Evolutionary conservation across 1,140 invertebrate species (phyloP).

Genomic region (Papilio dardanus): DNA sequence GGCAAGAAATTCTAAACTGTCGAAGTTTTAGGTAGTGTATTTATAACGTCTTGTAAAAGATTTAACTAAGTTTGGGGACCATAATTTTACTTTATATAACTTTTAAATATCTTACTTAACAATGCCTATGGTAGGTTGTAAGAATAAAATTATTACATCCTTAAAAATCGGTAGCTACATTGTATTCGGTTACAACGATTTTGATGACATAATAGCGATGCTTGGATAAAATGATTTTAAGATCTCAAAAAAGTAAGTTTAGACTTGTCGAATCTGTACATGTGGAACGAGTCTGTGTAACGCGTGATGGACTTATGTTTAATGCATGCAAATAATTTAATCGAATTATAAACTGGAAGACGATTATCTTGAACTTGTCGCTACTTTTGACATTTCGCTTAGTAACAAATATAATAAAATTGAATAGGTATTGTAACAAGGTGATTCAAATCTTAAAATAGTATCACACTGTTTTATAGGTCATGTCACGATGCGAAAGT

Average conservation of each 20-base stretch:
- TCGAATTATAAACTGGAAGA: constrained; percentile 16
- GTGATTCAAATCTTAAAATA: not conserved
- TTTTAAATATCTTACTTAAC: too few species aligned
- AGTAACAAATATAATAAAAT: not conserved
- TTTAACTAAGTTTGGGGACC: too few species aligned
- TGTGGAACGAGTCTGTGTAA: not conserved
- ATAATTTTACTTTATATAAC: too few species aligned
- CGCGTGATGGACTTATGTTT: not conserved
- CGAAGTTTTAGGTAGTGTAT: too few species aligned
- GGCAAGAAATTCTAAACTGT: too few species aligned
- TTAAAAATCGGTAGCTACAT: not conserved
- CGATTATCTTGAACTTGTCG: not conserved
- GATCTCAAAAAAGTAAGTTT: constrained; percentile 4
- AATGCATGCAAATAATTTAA: constrained; percentile 14
- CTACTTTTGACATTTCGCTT: not conserved
- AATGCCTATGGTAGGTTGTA: too few species aligned
- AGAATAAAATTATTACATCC: too few species aligned
- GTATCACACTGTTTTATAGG: not conserved
- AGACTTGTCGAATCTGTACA: constrained; percentile 3
- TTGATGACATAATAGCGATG: not conserved
- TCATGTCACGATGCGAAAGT: not conserved
- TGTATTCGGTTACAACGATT: not conserved
- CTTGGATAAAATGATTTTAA: not conserved
- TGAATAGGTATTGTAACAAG: not conserved
- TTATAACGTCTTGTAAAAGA: too few species aligned